Percentiles rank a stretch among this genome's conserved stretches.
phyloP scores from a whole-genome alignment of 2,888 invertebrate species.

The Eilema caniola region DNA sequence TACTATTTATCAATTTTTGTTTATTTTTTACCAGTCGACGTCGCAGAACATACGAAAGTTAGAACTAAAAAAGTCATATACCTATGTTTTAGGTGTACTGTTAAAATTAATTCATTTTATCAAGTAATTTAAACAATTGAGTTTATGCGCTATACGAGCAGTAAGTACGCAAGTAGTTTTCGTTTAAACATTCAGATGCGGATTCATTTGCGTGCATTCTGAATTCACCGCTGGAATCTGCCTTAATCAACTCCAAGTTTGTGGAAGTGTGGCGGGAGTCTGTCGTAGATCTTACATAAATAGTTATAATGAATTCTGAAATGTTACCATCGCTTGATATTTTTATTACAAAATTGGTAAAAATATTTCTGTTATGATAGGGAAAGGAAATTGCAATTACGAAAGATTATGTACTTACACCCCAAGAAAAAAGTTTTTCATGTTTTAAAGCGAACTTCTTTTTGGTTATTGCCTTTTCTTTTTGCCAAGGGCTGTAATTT shows the following conservation, averaged over 20 bases:
- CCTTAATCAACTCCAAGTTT: conserved; percentile 8
- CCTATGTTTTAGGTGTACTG: too few species aligned
- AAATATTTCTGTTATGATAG: too few species aligned
- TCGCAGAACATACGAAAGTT: too few species aligned
- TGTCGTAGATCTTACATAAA: neutral
- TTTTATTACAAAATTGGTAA: neutral
- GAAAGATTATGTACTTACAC: too few species aligned
- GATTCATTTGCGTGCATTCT: conserved; percentile 10
- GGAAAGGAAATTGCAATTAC: too few species aligned
- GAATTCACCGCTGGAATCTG: neutral
- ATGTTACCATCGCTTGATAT: neutral
- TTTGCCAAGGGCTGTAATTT: neutral
- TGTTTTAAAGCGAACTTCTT: neutral
- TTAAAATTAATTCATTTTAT: too few species aligned
- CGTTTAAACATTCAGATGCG: conserved; percentile 10
- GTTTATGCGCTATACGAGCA: neutral
- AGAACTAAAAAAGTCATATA: too few species aligned
- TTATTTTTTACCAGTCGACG: too few species aligned
- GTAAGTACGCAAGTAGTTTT: conserved; percentile 1
- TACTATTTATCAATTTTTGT: too few species aligned
- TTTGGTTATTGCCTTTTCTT: neutral
- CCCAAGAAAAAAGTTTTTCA: too few species aligned
- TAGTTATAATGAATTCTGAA: neutral
- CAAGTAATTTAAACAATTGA: neutral
- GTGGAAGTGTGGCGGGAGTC: neutral